phyloP scores from a whole-genome alignment of 2,888 invertebrate species.

The Phytoseiulus persimilis region DNA sequence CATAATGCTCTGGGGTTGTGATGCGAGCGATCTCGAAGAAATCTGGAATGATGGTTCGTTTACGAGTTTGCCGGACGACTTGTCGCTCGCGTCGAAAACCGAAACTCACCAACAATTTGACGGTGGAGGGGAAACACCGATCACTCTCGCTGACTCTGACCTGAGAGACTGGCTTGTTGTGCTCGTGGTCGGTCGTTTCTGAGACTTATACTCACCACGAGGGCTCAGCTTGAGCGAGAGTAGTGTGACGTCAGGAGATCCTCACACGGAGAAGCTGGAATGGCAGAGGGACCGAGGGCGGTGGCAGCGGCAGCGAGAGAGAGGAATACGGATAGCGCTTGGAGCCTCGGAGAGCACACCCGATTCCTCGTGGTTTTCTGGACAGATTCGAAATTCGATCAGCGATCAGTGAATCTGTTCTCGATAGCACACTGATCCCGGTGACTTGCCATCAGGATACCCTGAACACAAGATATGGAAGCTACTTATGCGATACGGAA shows the following conservation, averaged over 20 bases:
- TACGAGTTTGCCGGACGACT: too few species aligned
- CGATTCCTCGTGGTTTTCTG: background rate
- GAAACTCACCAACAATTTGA: too few species aligned
- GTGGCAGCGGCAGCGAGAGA: background rate
- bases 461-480: too few species aligned
- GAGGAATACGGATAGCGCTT: background rate
- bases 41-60: background rate
- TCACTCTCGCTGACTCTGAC: too few species aligned
- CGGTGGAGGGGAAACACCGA: too few species aligned
- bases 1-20: background rate
- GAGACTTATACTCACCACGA: background rate
- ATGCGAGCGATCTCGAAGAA: background rate
- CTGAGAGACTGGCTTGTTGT: too few species aligned
- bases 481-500: too few species aligned
- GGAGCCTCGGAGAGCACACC: background rate
- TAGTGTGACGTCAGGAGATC: background rate
- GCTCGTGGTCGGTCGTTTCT: background rate
- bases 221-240: background rate
- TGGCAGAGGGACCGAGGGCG: background rate
- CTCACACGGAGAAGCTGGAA: background rate
- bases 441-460: too few species aligned
- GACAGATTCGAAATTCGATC: too few species aligned
- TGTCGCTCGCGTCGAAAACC: too few species aligned
- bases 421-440: too few species aligned
- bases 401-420: too few species aligned